phyloP scores from a whole-genome alignment of 2,113 vertebrate species.

The Triplophysa siluroides region DNA sequence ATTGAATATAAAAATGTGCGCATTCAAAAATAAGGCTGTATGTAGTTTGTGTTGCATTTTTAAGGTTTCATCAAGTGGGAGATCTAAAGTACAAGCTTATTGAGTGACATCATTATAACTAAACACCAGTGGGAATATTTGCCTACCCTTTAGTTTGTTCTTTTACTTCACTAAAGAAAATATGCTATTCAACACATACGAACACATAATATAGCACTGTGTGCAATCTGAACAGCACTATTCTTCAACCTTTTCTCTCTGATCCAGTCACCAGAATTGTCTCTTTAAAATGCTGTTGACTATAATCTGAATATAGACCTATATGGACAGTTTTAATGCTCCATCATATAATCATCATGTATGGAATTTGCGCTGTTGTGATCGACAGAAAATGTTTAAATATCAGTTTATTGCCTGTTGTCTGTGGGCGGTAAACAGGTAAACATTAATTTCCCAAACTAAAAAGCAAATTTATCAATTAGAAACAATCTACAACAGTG shows the following conservation, averaged over 20 bases:
- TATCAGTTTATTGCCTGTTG: background rate
- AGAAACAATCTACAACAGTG: background rate
- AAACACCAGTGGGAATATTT: background rate
- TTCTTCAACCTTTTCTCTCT: no score
- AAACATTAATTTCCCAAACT: background rate
- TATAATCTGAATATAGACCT: no score
- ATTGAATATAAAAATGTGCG: background rate
- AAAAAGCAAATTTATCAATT: background rate
- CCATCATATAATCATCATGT: slow-evolving; percentile 25
- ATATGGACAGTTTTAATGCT: background rate
- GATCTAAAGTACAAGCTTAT: no score
- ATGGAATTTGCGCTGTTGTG: background rate
- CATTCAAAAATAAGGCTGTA: background rate
- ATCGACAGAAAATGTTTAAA: slow-evolving; percentile 8
- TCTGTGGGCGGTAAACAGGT: background rate
- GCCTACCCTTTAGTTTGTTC: no score
- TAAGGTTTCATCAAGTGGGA: background rate
- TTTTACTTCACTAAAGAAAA: background rate
- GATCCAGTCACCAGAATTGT: no score
- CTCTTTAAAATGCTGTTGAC: no score
- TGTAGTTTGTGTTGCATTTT: background rate
- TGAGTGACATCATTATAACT: background rate
- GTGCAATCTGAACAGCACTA: no score
- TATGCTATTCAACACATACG: no score
- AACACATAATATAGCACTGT: no score